Conservation (phyloP, 2,888 invertebrate genomes). For the Drosophila percnosoma region DNA sequence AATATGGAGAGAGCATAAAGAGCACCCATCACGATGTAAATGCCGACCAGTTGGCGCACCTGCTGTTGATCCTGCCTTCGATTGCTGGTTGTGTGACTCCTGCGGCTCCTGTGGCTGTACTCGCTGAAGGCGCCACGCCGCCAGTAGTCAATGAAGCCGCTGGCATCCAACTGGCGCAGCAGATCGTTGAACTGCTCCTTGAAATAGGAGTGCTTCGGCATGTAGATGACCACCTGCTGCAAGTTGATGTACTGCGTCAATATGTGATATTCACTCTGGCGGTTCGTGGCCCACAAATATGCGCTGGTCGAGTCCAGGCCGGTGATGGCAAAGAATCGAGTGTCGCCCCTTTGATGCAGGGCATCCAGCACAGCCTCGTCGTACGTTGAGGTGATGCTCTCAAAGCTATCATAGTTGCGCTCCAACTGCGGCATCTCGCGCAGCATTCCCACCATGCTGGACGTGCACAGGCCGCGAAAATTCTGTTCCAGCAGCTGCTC, state of each 20-base stretch:
- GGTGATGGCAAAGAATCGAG: conserved; percentile 53
- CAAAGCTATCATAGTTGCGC: conserved; percentile 21
- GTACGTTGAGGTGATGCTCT: conserved; percentile 13
- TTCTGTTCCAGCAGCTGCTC: conserved; percentile 47
- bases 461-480: conserved; percentile 47
- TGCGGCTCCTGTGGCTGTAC: conserved; percentile 3
- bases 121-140: conserved; percentile 32
- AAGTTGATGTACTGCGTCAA: conserved; percentile 51
- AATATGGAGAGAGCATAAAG: conserved; percentile 42
- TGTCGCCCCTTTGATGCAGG: conserved; percentile 25
- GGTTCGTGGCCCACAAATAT: conserved; percentile 31
- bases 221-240: conserved; percentile 64
- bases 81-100: neutral
- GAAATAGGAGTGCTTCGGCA: conserved; percentile 76
- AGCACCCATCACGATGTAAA: conserved; percentile 41
- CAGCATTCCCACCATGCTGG: conserved; percentile 43
- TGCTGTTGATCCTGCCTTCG: conserved; percentile 1
- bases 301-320: conserved; percentile 37
- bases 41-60: conserved; percentile 38
- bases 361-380: conserved; percentile 50
- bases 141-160: conserved; percentile 66
- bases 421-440: conserved; percentile 49
- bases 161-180: conserved; percentile 49
- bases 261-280: conserved; percentile 27
- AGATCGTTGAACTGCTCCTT: conserved; percentile 51